phyloP scores from a whole-genome alignment of 1,140 invertebrate genomes.

The Bombus sylvicola region DNA sequence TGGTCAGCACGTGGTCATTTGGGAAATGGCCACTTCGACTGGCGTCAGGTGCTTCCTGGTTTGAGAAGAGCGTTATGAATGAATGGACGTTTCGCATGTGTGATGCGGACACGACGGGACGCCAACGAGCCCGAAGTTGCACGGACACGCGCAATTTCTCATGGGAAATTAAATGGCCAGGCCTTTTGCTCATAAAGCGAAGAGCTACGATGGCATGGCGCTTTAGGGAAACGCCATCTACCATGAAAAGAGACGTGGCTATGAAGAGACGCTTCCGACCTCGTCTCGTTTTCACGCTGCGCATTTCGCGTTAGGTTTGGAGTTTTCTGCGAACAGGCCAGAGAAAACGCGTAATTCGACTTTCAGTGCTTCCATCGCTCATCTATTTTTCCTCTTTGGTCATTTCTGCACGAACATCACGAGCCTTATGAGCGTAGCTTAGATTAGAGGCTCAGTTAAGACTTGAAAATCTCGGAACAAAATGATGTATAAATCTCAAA shows the following conservation, averaged over 20 bases:
- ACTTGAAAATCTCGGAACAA: background rate
- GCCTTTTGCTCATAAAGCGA: conserved; percentile 59
- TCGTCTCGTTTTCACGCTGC: conserved; percentile 43
- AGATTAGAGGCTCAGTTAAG: background rate
- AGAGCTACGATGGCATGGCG: conserved; percentile 35
- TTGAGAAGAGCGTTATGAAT: conserved; percentile 72
- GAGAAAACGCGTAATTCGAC: background rate
- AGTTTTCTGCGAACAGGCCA: conserved; percentile 21
- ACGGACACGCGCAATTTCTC: conserved; percentile 75
- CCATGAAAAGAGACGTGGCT: conserved; percentile 36
- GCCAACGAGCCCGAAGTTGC: conserved; percentile 5
- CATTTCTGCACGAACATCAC: background rate
- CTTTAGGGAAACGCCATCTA: conserved; percentile 53
- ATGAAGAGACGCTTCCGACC: conserved; percentile 29
- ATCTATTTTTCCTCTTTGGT: background rate
- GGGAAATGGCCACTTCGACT: conserved; percentile 71
- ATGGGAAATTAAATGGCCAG: conserved; percentile 77
- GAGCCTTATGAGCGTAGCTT: background rate
- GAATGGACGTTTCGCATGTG: conserved; percentile 66
- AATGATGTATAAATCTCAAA: too few species aligned
- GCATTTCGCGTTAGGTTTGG: conserved; percentile 21
- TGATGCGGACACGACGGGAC: conserved; percentile 30
- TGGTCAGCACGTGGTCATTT: conserved; percentile 76
- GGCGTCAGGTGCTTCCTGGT: conserved; percentile 64
- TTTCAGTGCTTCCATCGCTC: background rate